Conservation (phyloP, 2,888 invertebrate genomes). For the Kuschelorhynchus macadamiae region DNA sequence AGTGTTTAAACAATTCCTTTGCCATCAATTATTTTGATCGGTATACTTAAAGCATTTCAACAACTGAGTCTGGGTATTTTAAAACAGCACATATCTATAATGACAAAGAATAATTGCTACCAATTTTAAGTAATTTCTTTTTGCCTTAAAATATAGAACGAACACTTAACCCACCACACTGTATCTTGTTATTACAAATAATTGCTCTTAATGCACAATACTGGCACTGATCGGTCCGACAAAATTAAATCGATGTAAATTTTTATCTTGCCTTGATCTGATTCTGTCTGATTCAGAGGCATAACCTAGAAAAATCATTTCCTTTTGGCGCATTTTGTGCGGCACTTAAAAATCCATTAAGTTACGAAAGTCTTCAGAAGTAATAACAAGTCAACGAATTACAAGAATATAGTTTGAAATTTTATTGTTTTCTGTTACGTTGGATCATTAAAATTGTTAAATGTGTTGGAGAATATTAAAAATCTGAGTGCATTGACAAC, state of each 20-base stretch:
- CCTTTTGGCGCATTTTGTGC: conserved; percentile 40
- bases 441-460: no score
- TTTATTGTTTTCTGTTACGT: conserved; percentile 7
- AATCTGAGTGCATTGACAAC: no score
- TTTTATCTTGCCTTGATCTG: conserved; percentile 48
- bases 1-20: no score
- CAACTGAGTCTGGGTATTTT: no score
- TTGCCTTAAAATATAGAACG: conserved; percentile 18
- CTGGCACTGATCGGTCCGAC: conserved; percentile 13
- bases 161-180: conserved; percentile 7
- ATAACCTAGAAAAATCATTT: conserved; percentile 44
- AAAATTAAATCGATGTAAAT: conserved; percentile 26
- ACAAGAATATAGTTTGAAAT: conserved; percentile 22
- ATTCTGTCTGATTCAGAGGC: conserved; percentile 42
- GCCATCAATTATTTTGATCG: no score
- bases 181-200: conserved; percentile 22
- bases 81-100: no score
- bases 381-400: conserved; percentile 41
- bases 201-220: conserved; percentile 24
- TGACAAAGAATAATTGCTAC: conserved; percentile 1
- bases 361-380: conserved; percentile 46
- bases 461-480: no score
- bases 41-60: no score
- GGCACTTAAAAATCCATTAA: conserved; percentile 50
- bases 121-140: conserved; percentile 10